phyloP scores from a whole-genome alignment of 2,113 vertebrate genomes.

The Mesitornis unicolor region DNA sequence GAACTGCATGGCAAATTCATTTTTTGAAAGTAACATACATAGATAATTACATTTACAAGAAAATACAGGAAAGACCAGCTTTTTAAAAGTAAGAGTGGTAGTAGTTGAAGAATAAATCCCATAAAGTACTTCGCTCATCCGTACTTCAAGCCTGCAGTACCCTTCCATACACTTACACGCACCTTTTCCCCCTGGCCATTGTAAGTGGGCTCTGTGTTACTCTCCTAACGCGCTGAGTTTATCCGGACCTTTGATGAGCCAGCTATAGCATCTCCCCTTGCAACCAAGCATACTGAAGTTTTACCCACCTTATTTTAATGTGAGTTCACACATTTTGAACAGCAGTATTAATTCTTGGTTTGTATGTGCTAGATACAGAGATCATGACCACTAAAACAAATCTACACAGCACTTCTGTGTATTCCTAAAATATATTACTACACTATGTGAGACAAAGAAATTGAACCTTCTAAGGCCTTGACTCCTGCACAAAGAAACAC shows the following conservation, averaged over 20 bases:
- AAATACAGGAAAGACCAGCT: fast-evolving
- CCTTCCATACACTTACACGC: neutral
- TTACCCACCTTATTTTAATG: neutral
- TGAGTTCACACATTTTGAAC: neutral
- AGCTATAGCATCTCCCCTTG: neutral
- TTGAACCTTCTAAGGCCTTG: neutral
- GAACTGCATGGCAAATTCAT: neutral
- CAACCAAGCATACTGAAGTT: neutral
- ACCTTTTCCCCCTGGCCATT: neutral
- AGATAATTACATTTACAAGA: neutral
- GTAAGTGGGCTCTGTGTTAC: neutral
- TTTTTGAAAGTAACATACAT: neutral
- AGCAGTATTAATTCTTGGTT: neutral
- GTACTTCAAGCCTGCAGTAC: neutral
- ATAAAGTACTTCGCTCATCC: neutral
- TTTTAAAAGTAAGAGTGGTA: too few species aligned
- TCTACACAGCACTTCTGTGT: neutral
- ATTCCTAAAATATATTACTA: neutral
- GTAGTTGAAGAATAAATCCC: neutral
- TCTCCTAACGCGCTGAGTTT: neutral
- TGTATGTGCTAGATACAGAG: neutral
- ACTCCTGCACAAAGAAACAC: neutral
- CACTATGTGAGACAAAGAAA: neutral
- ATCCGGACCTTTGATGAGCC: neutral
- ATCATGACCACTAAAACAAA: neutral